Conservation (phyloP, 2,797 vertebrate genomes). For the Myotis planiceps region DNA sequence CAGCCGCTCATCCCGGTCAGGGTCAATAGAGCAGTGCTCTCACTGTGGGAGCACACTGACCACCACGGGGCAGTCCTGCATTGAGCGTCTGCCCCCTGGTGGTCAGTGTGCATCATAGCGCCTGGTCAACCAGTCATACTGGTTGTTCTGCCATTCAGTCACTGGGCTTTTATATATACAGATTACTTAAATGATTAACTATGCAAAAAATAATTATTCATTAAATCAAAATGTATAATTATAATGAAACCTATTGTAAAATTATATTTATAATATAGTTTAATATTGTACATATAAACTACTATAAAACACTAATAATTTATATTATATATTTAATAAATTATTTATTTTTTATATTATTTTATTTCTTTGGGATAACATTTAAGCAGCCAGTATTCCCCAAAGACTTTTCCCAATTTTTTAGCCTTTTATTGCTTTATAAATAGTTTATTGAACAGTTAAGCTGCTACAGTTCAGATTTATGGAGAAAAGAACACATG, state of each 20-base stretch:
- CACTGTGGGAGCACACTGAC: too few species aligned
- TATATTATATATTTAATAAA: not conserved
- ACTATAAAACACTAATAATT: conserved; percentile 10
- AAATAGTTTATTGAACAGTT: not conserved
- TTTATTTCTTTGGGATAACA: not conserved
- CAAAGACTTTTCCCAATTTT: not conserved
- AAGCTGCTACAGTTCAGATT: not conserved
- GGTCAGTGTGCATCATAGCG: too few species aligned
- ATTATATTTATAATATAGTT: not conserved
- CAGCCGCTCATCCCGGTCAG: too few species aligned
- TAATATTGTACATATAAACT: not conserved
- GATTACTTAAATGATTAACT: not conserved
- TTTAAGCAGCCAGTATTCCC: not conserved
- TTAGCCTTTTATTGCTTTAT: conserved; percentile 2
- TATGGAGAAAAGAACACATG: not conserved
- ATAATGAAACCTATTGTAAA: not conserved
- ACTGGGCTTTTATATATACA: too few species aligned
- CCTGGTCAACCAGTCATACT: too few species aligned
- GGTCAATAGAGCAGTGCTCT: too few species aligned
- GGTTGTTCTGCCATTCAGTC: too few species aligned
- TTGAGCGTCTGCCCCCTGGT: too few species aligned
- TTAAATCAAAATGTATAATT: not conserved
- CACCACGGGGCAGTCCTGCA: too few species aligned
- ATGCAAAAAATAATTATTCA: not conserved
- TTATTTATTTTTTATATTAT: not conserved